Base-by-base conservation (phyloP, 2,797 vertebrate species). In the Cygnus olor region DNA sequence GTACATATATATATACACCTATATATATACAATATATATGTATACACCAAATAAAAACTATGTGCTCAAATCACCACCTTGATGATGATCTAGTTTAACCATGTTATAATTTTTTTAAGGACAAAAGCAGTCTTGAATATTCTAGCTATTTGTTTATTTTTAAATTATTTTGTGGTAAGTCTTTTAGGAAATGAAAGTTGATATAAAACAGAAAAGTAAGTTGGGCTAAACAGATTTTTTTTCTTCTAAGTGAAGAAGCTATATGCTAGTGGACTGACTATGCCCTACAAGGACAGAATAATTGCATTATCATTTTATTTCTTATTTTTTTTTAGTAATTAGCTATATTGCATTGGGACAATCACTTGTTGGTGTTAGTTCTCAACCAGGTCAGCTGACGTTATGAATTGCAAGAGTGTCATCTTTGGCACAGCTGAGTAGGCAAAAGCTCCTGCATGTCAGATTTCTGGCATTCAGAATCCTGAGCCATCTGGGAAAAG, bases 401-500 rank as follows among this genome's bases (percentile, higher is more conserved):
- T 64, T 63, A n/a, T 24, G 38, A 57, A 17, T 25, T 27, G 2
- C 64, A 61, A 17, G 34, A 69, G 36, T 17, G 27, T 36, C 64
- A 12, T 30, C 61, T 84, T 72, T 91, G 91, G 73, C 88, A 86
- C 28, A 72, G 20, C 25, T 74, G 49, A 74, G 61, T 14, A 76
- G 76, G 80, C 34, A 60, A 85, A 88, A 94, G 54, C 61, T 74
- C 42, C 40, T 68, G 16, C 10, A 7, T 49, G 28, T 83, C 49
- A 68, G 14, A 69, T 85, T 83, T 86, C 70, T 90, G n/a, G 12
- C 25, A 0, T 74, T 51, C 14, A 2, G 72, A 79, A 56, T n/a
- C 47, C 53, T 61, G 63, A 86, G 51, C 80, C 80, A 66, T 94
- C 80, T 95, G 94, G 66, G 60, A 79, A 71, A 65, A 65, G 38